Evolutionary conservation across 2,888 invertebrate genomes (phyloP), one percentile per base, ranked within the genome.

Genomic region (Clostera curtula): DNA sequence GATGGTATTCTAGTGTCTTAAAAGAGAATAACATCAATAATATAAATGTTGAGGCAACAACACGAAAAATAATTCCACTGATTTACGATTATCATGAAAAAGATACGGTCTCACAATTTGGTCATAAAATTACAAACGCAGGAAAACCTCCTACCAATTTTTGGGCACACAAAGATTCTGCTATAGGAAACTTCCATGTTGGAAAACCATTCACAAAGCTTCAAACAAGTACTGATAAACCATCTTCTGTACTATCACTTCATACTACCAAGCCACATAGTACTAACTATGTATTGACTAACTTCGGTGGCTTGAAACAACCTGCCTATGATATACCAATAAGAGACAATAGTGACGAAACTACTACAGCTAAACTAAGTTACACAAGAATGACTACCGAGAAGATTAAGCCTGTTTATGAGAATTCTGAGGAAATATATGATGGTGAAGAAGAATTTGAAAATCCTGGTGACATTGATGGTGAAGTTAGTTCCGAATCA

Each of bases 281-380:
- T 32, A 49, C 62, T 22, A 72, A 71, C 39, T 79, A 75, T 29
- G 67, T 80, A 33, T 71, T 70, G 14, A 64, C 77, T 8, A 72
- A 72, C 34, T 64, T 67, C 21, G 68, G 62, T 31, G 44, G 39
- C 7, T 49, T 66, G 25, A 57, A 64, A 34, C 84, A 83, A 49
- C 76, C 75, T 8, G 74, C 67, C 4, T 85, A 85, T 43, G 72
- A 84, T 40, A 84, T 84, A 45, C 80, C 83, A n/a, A 59, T 76
- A 9, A 66, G 70, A 54, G 79, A 84, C 34, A 71, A 76, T 29
- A 71, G 71, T 29, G 64, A 74, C 26, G 76, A 79, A 59, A 71
- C 65, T 20, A 70, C 69, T 18, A 74, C 71, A 18, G 16, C 22
- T 2, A 69, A 54, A 31, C 28, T 37, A 4, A 56, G 39, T 25